Percentiles rank a stretch among this genome's conserved stretches.
These are phyloP conservation scores for Epirrita christyi DNA, from an alignment of 2,888 invertebrate genomes.

Conservation along the genomic window DNA sequence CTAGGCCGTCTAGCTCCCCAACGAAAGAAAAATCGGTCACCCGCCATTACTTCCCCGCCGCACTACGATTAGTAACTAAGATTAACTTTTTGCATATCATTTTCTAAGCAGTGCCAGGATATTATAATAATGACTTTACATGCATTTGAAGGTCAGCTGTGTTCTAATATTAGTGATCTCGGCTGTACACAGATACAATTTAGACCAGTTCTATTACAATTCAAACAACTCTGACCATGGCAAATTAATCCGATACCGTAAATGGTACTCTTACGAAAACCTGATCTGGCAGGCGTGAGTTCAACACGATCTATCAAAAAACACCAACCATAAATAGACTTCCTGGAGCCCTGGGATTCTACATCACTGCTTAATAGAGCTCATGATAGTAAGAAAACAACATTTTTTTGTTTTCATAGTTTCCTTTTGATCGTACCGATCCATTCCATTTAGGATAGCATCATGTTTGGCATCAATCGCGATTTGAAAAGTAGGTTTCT, in stretches of 20 bases:
- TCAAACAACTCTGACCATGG: conserved; percentile 56
- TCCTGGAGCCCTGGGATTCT: conserved; percentile 68
- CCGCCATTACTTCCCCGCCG: conserved; percentile 49
- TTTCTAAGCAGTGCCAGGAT: background rate
- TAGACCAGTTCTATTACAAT: conserved; percentile 39
- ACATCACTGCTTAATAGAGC: conserved; percentile 45
- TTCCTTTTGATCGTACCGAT: conserved; percentile 26
- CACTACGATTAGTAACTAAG: conserved; percentile 37
- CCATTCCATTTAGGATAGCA: conserved; percentile 27
- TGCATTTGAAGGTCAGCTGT: conserved; percentile 19
- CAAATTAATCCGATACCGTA: conserved; percentile 77
- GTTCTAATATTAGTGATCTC: conserved; percentile 16
- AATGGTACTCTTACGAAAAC: conserved; percentile 73
- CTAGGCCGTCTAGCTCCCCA: conserved; percentile 70
- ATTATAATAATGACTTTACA: background rate
- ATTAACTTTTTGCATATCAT: conserved; percentile 23
- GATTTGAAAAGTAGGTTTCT: conserved; percentile 22
- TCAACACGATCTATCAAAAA: conserved; percentile 77
- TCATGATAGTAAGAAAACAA: conserved; percentile 37
- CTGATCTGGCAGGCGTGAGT: conserved; percentile 71
- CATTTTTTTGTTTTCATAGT: conserved; percentile 30
- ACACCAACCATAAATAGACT: conserved; percentile 77
- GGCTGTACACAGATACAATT: conserved; percentile 27
- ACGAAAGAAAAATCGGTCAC: conserved; percentile 78
- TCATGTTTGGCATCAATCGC: conserved; percentile 24